Conservation (phyloP, 2,888 invertebrate genomes). For the Parasteatoda lunata region DNA sequence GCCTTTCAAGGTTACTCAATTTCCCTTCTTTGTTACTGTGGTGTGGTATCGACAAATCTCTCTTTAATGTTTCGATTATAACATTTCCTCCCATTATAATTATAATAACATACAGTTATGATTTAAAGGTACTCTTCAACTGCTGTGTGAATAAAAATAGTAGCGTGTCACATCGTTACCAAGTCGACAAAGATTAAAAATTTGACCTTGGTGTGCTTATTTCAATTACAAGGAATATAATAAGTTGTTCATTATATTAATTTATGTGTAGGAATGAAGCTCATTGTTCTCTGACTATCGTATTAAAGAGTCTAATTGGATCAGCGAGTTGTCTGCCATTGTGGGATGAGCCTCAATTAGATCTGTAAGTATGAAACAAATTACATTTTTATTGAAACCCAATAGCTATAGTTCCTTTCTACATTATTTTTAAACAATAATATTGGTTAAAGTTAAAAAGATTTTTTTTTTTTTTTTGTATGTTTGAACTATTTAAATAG, state of each 20-base stretch:
- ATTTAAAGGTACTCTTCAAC: too few species aligned
- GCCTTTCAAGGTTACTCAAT: too few species aligned
- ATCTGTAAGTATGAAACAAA: slow-evolving; percentile 72
- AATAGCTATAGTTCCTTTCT: background rate
- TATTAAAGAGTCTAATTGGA: slow-evolving; percentile 81
- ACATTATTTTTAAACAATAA: background rate
- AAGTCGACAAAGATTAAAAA: too few species aligned
- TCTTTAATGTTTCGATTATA: too few species aligned
- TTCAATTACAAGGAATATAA: background rate
- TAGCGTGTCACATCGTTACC: too few species aligned
- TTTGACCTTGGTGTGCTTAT: background rate
- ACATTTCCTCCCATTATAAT: too few species aligned
- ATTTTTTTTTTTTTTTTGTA: background rate
- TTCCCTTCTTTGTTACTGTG: too few species aligned
- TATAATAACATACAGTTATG: too few species aligned
- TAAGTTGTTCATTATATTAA: background rate
- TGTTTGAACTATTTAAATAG: background rate
- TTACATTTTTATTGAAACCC: background rate
- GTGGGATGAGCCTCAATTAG: slow-evolving; percentile 79
- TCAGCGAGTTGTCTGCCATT: slow-evolving; percentile 81
- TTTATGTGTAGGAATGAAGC: slow-evolving; percentile 80
- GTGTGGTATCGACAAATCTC: too few species aligned
- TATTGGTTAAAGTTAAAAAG: background rate
- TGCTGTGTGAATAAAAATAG: too few species aligned
- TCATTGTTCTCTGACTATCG: slow-evolving; percentile 80